These are phyloP conservation scores for Drosophila nasuta DNA, from an alignment of 1,140 invertebrate species.

Conservation along the genomic window DNA sequence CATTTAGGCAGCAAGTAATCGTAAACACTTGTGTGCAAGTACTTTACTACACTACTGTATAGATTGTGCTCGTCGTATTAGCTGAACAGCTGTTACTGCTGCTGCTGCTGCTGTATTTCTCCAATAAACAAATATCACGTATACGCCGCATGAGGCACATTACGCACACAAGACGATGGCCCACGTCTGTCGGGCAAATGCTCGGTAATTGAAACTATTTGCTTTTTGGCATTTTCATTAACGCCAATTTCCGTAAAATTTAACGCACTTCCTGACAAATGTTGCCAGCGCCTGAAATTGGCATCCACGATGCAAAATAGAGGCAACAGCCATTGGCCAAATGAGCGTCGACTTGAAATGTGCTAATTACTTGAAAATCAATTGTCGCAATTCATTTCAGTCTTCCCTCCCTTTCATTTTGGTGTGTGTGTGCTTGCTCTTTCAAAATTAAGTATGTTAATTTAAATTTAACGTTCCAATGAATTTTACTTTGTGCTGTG, in stretches of 20 bases:
- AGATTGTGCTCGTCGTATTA: background rate
- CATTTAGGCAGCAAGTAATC: background rate
- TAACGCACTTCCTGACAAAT: conserved; percentile 74
- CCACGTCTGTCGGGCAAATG: conserved; percentile 9
- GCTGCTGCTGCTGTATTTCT: background rate
- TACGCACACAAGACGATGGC: conserved; percentile 49
- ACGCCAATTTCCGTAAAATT: conserved; percentile 75
- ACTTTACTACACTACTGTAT: conserved; percentile 12
- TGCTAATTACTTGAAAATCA: conserved; percentile 79
- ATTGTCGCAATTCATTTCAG: conserved; percentile 79
- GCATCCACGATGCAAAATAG: conserved; percentile 18
- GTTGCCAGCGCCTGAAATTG: conserved; percentile 58
- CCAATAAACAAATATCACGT: conserved; percentile 62
- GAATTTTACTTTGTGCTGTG: conserved; percentile 66
- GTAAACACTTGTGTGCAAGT: conserved; percentile 2
- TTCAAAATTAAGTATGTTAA: conserved; percentile 79
- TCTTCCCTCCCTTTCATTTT: background rate
- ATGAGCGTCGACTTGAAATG: conserved; percentile 43
- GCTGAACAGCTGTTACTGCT: conserved; percentile 34
- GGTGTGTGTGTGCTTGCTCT: conserved; percentile 13
- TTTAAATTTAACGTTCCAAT: conserved; percentile 80
- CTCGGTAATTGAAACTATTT: conserved; percentile 79
- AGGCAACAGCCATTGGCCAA: conserved; percentile 32
- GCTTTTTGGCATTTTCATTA: conserved; percentile 77
- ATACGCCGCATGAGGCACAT: conserved; percentile 59